phyloP scores from a whole-genome alignment of 2,888 invertebrate genomes.

The Dioctria linearis region DNA sequence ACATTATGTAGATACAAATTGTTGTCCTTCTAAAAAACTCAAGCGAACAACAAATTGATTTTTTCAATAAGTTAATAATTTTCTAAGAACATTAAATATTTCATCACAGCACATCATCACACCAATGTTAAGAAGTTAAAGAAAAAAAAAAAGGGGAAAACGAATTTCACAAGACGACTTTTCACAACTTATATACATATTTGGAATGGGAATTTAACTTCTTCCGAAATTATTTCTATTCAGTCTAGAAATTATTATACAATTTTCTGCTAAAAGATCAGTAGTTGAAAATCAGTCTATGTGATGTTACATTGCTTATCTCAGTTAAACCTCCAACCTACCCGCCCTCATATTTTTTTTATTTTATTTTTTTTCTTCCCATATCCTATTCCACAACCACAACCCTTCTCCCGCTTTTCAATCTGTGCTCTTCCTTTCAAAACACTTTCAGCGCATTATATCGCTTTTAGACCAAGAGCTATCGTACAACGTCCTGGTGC shows the following conservation, averaged over 20 bases:
- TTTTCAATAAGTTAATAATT: too few relatives aligned
- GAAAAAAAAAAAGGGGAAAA: neutral
- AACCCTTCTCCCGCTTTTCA: neutral
- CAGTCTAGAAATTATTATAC: slow-evolving; percentile 32
- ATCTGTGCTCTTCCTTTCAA: neutral
- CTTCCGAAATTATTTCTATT: slow-evolving; percentile 42
- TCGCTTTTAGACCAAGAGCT: slow-evolving; percentile 1
- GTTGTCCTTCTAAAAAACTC: too few relatives aligned
- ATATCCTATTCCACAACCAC: neutral
- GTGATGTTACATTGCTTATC: slow-evolving; percentile 48
- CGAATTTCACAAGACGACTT: neutral
- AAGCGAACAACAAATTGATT: too few relatives aligned
- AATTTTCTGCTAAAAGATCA: slow-evolving; percentile 49
- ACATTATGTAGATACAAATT: too few relatives aligned
- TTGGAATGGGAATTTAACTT: slow-evolving; percentile 19
- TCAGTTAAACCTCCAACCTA: neutral
- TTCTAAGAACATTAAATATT: too few relatives aligned
- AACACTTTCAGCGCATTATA: neutral
- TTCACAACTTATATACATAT: slow-evolving; percentile 24
- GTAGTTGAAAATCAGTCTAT: slow-evolving; percentile 41
- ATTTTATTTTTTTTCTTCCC: too few relatives aligned
- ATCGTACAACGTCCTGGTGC: slow-evolving; percentile 4
- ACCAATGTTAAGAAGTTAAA: too few relatives aligned
- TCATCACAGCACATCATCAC: too few relatives aligned
- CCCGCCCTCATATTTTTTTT: too few relatives aligned